These are phyloP conservation scores for Papilio dardanus DNA, from an alignment of 1,140 invertebrate species.

Conservation along the genomic window DNA sequence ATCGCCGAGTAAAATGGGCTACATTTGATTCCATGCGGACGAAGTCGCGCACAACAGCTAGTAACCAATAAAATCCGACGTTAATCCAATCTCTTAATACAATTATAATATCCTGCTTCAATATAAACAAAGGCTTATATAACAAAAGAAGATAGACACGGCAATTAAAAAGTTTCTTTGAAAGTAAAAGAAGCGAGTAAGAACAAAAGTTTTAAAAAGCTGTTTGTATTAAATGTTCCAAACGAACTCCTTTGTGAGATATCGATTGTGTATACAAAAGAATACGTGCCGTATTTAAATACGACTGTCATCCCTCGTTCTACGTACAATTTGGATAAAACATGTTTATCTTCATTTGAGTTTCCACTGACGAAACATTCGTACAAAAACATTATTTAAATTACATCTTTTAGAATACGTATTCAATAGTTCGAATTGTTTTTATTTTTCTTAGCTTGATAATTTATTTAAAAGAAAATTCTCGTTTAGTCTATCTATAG, in stretches of 20 bases:
- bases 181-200: slow-evolving; percentile 23
- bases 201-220: slow-evolving; percentile 27
- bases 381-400: too few relatives aligned
- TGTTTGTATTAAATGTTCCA: slow-evolving; percentile 8
- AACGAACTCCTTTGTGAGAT: slow-evolving; percentile 13
- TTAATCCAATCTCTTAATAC: background rate
- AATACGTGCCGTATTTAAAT: background rate
- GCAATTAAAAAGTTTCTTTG: slow-evolving; percentile 22
- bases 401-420: too few relatives aligned
- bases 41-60: too few relatives aligned
- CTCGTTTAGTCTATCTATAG: too few relatives aligned
- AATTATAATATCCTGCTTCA: background rate
- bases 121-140: background rate
- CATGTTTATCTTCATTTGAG: background rate
- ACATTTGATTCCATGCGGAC: too few relatives aligned
- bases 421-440: too few relatives aligned
- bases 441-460: too few relatives aligned
- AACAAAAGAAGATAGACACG: slow-evolving; percentile 9
- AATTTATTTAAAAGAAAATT: too few relatives aligned
- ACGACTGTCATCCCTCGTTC: background rate
- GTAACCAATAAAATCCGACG: background rate
- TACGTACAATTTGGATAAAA: background rate
- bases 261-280: slow-evolving; percentile 14
- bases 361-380: too few relatives aligned
- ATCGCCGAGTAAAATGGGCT: too few relatives aligned